phyloP scores from a whole-genome alignment of 2,113 vertebrate genomes.

The Sylvia atricapilla region DNA sequence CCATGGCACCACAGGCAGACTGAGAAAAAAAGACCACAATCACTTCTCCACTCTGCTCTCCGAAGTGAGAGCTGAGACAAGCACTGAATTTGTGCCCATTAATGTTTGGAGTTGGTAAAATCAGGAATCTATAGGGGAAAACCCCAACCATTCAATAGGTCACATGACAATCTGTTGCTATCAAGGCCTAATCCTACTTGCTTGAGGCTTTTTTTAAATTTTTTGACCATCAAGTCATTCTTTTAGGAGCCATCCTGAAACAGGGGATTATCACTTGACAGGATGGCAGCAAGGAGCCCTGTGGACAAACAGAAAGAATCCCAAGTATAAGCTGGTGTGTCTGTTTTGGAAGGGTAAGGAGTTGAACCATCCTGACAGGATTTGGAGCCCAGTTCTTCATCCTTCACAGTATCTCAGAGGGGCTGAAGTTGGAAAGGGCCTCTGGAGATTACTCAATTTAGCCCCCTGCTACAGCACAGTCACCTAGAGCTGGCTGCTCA shows the following conservation, averaged over 20 bases:
- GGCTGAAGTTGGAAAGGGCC: not conserved
- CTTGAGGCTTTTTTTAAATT: not conserved
- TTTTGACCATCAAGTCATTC: not conserved
- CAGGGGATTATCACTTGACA: not conserved
- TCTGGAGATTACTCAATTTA: not conserved
- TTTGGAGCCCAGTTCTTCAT: not conserved
- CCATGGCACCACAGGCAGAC: not conserved
- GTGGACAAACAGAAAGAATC: not conserved
- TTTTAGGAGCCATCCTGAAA: not conserved
- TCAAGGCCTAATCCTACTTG: not conserved
- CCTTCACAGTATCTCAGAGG: not conserved
- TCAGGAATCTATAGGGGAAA: not conserved
- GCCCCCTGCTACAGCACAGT: fast-evolving
- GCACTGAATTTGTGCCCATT: not conserved
- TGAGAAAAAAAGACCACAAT: not conserved
- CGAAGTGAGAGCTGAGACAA: not conserved
- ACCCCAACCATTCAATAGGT: not conserved
- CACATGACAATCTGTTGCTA: not conserved
- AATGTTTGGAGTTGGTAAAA: not conserved
- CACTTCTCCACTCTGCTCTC: not conserved
- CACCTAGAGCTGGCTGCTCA: not conserved
- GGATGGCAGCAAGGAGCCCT: not conserved
- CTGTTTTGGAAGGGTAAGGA: not conserved
- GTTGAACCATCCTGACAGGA: not conserved
- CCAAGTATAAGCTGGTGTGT: not conserved